phyloP scores from a whole-genome alignment of 92 coral and sea anemone genomes.

The Zoanthus gigantus region DNA sequence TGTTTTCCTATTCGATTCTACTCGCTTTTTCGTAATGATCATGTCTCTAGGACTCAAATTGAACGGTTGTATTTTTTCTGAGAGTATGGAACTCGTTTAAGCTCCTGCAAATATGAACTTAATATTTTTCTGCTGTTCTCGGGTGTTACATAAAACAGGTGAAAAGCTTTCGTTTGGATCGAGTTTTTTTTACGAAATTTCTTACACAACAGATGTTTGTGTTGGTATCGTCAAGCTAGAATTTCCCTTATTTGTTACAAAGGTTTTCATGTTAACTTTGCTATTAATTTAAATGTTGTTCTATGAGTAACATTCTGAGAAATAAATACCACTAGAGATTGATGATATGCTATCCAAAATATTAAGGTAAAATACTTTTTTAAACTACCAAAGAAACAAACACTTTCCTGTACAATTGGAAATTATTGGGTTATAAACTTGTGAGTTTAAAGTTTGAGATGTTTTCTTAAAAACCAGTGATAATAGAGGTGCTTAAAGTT shows the following conservation, averaged over 20 bases:
- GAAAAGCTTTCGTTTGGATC: neutral
- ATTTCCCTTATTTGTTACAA: neutral
- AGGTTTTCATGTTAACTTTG: neutral
- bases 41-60: slow-evolving; percentile 28
- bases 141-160: neutral
- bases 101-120: neutral
- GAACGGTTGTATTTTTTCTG: neutral
- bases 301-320: too few species aligned
- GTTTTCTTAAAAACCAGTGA: too few species aligned
- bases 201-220: too few species aligned
- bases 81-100: neutral
- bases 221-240: neutral
- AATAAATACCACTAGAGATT: too few species aligned
- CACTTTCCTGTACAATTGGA: too few species aligned
- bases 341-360: too few species aligned
- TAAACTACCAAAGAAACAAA: too few species aligned
- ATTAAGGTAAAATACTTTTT: too few species aligned
- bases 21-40: neutral
- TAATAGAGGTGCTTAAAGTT: too few species aligned
- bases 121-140: neutral
- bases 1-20: neutral
- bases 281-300: too few species aligned
- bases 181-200: neutral
- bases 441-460: too few species aligned
- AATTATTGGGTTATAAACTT: too few species aligned